phyloP scores from a whole-genome alignment of 2,113 vertebrate species.

The Himantopus leucocephalus region DNA sequence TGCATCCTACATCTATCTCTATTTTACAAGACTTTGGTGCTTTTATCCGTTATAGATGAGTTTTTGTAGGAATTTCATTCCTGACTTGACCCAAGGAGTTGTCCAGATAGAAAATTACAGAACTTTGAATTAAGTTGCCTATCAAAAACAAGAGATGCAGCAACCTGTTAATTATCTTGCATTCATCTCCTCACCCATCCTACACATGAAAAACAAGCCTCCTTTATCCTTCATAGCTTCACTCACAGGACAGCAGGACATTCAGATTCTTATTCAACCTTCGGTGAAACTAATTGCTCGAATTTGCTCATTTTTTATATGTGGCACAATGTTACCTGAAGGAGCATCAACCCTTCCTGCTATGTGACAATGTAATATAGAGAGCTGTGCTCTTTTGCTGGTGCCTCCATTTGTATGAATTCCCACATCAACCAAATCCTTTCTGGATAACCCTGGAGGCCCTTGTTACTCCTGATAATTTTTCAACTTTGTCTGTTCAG shows the following conservation, averaged over 20 bases:
- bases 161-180: background rate
- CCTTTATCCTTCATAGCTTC: background rate
- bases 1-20: background rate
- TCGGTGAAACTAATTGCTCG: constrained; percentile 6
- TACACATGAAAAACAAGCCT: background rate
- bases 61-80: background rate
- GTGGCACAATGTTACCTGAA: constrained; percentile 14
- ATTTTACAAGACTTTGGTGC: background rate
- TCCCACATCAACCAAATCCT: background rate
- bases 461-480: background rate
- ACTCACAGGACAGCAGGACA: background rate
- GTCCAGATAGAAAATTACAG: background rate
- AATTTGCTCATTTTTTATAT: constrained; percentile 7
- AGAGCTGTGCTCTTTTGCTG: background rate
- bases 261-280: background rate
- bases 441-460: background rate
- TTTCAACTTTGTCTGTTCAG: background rate
- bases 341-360: background rate
- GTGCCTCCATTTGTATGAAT: background rate
- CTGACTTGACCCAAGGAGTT: background rate
- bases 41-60: background rate
- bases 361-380: background rate
- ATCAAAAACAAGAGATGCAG: background rate
- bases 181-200: background rate
- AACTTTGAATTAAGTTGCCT: background rate